Base-by-base conservation (phyloP, 2,888 invertebrate genomes). In the Lithophane ornitopus region DNA sequence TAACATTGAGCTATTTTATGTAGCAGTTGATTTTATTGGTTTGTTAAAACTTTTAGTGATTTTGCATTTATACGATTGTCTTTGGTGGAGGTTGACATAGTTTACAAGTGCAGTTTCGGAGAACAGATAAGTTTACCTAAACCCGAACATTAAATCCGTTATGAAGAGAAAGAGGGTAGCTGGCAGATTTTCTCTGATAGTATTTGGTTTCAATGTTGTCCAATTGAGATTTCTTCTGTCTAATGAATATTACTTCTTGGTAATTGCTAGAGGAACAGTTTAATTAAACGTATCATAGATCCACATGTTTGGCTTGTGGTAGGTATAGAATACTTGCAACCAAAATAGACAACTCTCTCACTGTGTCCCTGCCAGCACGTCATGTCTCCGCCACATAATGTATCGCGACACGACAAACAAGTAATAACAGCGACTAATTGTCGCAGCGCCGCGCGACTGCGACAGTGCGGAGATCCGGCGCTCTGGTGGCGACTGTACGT, bases 371-470 rank as follows among this genome's bases (percentile, higher is more conserved):
- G 71, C 6, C 88, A 41, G 70, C 82, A 67, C 78, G 78, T 82
- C 81, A 85, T 81, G 87, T 89, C 89, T 86, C 82, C 80, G 79
- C 81, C 89, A 90, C 87, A 81, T 89, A 88, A 90, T 87, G 85
- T 87, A 84, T 87, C 84, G 86, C 85, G 86, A 90, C 88, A 89
- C 86, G 89, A 89, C 89, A 90, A 89, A 90, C 87, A 89, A 91
- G 90, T 89, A 92, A 91, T 92, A 92, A 90, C 89, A 88, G 87
- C 89, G 85, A 88, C 89, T 92, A 91, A 92, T 91, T 90, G 90
- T 90, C 81, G 89, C 85, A 83, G 87, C 76, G 80, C 78, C 84
- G 84, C 85, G 82, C 87, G 88, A 86, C 86, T 75, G 82, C 80
- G 77, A 61, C 80, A 73, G 68, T 68, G 72, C 76, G 61, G 66